phyloP scores from a whole-genome alignment of 2,113 vertebrate species.

The Dicerorhinus sumatrensis region DNA sequence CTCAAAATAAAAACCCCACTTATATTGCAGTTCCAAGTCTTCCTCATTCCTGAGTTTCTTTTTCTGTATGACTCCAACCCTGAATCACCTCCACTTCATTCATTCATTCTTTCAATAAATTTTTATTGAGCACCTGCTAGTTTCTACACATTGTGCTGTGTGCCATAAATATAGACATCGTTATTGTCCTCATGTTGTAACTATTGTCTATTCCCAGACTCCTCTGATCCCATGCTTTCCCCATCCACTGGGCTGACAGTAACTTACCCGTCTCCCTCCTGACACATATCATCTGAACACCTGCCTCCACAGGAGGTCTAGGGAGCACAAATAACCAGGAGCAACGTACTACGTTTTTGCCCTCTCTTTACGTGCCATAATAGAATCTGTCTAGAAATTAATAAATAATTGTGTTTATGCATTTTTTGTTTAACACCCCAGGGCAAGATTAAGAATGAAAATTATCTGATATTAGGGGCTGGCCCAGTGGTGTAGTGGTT shows the following conservation, averaged over 20 bases:
- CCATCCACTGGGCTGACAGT: neutral
- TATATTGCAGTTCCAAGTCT: neutral
- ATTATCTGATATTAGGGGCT: neutral
- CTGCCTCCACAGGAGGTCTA: neutral
- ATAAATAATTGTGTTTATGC: neutral
- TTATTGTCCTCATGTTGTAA: neutral
- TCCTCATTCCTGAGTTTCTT: neutral
- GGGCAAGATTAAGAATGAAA: neutral
- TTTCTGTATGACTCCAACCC: neutral
- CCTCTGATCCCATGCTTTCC: neutral
- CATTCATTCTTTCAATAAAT: neutral
- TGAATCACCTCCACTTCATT: neutral
- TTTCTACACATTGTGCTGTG: neutral
- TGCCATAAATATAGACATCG: neutral
- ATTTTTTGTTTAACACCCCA: neutral
- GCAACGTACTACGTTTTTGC: neutral
- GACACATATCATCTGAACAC: neutral
- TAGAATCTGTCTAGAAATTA: constrained; percentile 6
- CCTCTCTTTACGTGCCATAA: neutral
- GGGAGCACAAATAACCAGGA: neutral
- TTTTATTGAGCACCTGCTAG: neutral
- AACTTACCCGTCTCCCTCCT: neutral
- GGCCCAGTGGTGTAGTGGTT: too few species aligned
- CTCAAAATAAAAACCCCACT: neutral
- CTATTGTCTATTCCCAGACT: neutral